These are phyloP conservation scores for Drosophila yooni DNA, from an alignment of 2,888 invertebrate species.

Conservation along the genomic window DNA sequence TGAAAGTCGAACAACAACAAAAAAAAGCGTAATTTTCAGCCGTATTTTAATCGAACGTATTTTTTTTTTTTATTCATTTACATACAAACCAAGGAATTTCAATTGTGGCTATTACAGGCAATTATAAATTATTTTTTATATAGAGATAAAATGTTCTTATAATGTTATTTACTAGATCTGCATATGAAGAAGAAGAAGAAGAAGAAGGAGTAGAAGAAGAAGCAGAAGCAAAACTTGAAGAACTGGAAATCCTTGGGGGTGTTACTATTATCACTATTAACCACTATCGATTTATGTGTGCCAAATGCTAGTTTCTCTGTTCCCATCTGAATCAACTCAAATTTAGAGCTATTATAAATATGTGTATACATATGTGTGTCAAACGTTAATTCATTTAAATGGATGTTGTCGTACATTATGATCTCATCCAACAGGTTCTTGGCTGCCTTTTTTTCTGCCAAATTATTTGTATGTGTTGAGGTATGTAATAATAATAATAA, in stretches of 20 bases:
- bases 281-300: not conserved
- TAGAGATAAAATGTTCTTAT: not conserved
- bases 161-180: not conserved
- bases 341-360: not conserved
- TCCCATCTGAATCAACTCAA: not conserved
- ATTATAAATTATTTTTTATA: not conserved
- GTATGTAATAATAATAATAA: not conserved
- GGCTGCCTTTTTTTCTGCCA: not conserved
- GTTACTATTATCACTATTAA: not conserved
- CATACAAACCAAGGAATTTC: not conserved
- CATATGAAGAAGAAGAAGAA: not conserved
- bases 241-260: not conserved
- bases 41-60: not conserved
- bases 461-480: not conserved
- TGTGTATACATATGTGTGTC: not conserved
- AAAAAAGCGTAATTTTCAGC: not conserved
- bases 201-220: not conserved
- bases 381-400: conserved; percentile 7
- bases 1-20: conserved; percentile 16
- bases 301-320: not conserved
- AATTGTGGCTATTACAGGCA: not conserved
- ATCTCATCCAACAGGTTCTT: conserved; percentile 10
- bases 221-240: not conserved
- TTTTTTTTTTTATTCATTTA: not conserved
- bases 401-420: not conserved